Base-by-base conservation (phyloP, 2,797 vertebrate genomes). In the Catharus ustulatus region DNA sequence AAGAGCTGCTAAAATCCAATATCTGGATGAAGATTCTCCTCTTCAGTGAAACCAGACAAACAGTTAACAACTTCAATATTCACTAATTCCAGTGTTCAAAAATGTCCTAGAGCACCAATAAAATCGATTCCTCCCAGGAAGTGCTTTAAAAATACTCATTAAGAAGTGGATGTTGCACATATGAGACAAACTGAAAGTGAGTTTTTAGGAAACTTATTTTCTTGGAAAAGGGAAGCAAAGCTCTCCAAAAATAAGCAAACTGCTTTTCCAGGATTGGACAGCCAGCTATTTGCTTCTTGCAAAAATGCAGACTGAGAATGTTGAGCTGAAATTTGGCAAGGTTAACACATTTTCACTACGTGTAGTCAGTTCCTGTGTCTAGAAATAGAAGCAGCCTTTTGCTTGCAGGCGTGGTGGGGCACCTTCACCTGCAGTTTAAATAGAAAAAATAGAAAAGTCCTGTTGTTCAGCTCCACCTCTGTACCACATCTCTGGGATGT, bases 361-460 rank as follows among this genome's bases (percentile, higher is more conserved):
- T 58, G 81, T 27, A 66, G 49, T 75, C 80, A 68, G 51, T 81
- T 81, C 36, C 58, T 42, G 36, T 13, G 5, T 59, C 58, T 77
- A 72, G 77, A 79, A 93, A 85, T 72, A 90, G 85, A 88, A 96
- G 40, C 54, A 78, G 23, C 30, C 27, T 87, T 80, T 87, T 84
- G 76, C 51, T 64, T 87, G 51, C 69, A 45, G 71, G 46, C 59
- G 55, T 45, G 74, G 45, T 6, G 32, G 83, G 80, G 51, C 51
- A 69, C 85, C 87, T 90, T 94, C 66, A 68, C 73, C 82, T 84
- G 80, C 54, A 43, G 36, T 72, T 75, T 66, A 75, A 84, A 79
- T 11, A 78, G 80, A 34, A 85, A 71, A 73, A 66, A 32, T 23
- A 34, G 9, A 34, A 19, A 74, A 61, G 34, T 54, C 62, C 42